Conservation (phyloP, 1,140 invertebrate genomes). For the Arctopsyche grandis region DNA sequence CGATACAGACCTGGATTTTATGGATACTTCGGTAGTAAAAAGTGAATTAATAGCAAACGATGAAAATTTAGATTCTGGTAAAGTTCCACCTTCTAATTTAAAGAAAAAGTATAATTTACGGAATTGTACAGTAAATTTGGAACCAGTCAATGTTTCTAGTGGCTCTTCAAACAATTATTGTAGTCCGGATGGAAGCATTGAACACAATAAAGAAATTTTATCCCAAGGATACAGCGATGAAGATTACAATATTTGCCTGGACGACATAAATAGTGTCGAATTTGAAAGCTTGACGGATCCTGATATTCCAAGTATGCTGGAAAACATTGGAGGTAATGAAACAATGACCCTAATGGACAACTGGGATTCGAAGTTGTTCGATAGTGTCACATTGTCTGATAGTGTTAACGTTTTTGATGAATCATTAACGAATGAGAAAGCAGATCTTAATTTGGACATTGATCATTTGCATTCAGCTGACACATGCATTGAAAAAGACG, state of each 20-base stretch:
- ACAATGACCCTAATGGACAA: conserved; percentile 47
- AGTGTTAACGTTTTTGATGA: conserved; percentile 39
- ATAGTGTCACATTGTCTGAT: conserved; percentile 44
- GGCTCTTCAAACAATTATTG: background rate
- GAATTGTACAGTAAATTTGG: conserved; percentile 41
- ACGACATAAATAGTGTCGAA: conserved; percentile 37
- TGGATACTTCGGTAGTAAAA: background rate
- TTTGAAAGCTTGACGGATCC: conserved; percentile 47
- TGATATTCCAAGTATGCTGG: conserved; percentile 47
- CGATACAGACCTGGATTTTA: conserved; percentile 41
- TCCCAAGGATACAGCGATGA: conserved; percentile 24
- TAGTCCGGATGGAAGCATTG: background rate
- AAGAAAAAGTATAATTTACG: conserved; percentile 40
- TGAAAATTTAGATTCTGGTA: background rate
- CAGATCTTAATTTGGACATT: background rate
- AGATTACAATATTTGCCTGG: conserved; percentile 42
- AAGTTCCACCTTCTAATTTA: background rate
- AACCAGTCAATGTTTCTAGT: background rate
- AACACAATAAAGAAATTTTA: background rate
- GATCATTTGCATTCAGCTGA: background rate
- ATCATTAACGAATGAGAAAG: background rate
- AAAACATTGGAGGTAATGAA: conserved; percentile 46
- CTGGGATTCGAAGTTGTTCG: conserved; percentile 51
- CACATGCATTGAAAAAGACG: background rate
- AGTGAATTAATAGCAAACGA: background rate